Base-by-base conservation (phyloP, 1,140 invertebrate species). In the Papilio polytes region DNA sequence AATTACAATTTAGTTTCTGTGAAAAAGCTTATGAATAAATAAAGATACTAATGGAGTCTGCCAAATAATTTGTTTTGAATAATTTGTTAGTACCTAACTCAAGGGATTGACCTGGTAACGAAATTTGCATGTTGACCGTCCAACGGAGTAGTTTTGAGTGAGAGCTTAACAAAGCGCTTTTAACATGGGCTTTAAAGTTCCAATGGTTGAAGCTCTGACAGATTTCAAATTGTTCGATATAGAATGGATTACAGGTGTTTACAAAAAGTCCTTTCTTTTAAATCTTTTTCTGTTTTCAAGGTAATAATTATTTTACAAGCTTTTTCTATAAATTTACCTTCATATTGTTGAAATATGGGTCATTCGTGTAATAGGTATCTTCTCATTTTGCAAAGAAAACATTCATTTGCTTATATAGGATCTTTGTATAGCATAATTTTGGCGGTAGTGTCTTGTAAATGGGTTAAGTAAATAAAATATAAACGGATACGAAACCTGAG, bases 61-160 rank as follows among this genome's bases (percentile, higher is more conserved):
- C 9, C 15, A 74, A 74, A 74, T 80, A 80, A 80, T 80, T 80
- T 73, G 12, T 20, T 53, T 80, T 44, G 72, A 74, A 74, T 80
- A 80, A 80, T 80, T 80, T 73, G 18, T 20, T 53, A 72, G 41
- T 20, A 56, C 70, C 72, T 80, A 1, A 31, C 51, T 56, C 53
- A 48, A 26, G 80, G 46, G 80, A 26, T 48, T 80, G 80, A 80
- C 80, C 72, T 80, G 72, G 74, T 80, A 44, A 80, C 53, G 53
- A 72, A 80, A 80, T 80, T 80, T 80, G 59, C 80, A 80, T 80
- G 51, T 63, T 56, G 26, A 74, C 70, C 59, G 59, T 12, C 59
- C 63, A 66, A 13, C 63, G 12, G 12, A 70, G 22, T 70, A 31
- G 63, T 70, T 70, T 31, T 70, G 13, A 70, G 26, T 4, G 26